Evolutionary conservation across 2,888 invertebrate species (phyloP).

Genomic region (Euzophera pinguis): DNA sequence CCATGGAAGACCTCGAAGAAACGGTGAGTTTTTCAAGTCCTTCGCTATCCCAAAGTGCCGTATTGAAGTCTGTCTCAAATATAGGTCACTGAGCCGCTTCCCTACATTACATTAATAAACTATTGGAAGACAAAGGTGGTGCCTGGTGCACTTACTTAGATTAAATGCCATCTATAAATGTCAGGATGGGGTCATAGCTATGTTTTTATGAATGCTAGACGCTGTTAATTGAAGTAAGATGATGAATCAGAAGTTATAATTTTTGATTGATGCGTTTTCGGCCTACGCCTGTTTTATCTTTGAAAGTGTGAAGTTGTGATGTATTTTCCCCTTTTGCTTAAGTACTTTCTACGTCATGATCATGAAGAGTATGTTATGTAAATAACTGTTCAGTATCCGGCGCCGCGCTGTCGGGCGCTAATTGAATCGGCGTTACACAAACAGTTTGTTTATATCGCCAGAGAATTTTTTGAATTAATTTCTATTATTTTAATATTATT

Average conservation of each 20-base stretch:
- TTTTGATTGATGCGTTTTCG: background rate
- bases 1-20: constrained; percentile 67
- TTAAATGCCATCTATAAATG: constrained; percentile 4
- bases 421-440: background rate
- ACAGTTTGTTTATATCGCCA: background rate
- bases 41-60: background rate
- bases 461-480: no score
- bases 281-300: background rate
- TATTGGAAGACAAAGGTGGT: constrained; percentile 22
- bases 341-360: background rate
- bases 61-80: constrained; percentile 22
- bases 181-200: background rate
- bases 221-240: background rate
- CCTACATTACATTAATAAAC: constrained; percentile 28
- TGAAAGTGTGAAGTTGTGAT: background rate
- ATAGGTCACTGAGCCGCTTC: constrained; percentile 59
- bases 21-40: constrained; percentile 44
- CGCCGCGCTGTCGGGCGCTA: background rate
- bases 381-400: background rate
- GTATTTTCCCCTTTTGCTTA: no score
- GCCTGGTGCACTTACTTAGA: constrained; percentile 11
- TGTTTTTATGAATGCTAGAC: constrained; percentile 8
- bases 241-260: background rate
- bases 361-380: background rate
- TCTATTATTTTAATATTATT: no score